Percentiles rank a stretch among this genome's conserved stretches.
Evolutionary conservation across 2,888 invertebrate species (phyloP).

Genomic region (Plagiodera versicolora): DNA sequence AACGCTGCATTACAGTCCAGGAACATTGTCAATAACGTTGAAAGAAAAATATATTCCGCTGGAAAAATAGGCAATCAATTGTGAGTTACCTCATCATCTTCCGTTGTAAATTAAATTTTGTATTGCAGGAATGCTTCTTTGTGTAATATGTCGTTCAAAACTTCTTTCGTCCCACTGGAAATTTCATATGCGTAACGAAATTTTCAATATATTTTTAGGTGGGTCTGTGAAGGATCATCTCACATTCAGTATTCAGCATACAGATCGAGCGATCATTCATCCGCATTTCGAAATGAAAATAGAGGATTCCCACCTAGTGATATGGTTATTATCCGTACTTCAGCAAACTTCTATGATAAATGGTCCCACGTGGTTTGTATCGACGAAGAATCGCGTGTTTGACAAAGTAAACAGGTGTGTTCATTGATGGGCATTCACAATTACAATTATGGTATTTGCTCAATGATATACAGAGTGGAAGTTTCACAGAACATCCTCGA

Average conservation of each 20-base stretch:
- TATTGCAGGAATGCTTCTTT: too few relatives aligned
- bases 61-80: too few relatives aligned
- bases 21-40: too few relatives aligned
- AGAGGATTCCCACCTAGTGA: constrained; percentile 4
- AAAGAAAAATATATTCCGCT: too few relatives aligned
- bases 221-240: background rate
- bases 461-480: background rate
- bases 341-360: constrained; percentile 20
- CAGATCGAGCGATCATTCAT: background rate
- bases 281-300: background rate
- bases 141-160: too few relatives aligned
- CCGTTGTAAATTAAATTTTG: too few relatives aligned
- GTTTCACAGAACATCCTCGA: too few relatives aligned
- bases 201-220: too few relatives aligned
- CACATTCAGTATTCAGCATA: background rate
- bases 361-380: constrained; percentile 22
- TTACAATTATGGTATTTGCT: constrained; percentile 3
- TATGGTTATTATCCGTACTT: constrained; percentile 19
- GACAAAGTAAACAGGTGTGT: constrained; percentile 17
- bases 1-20: too few relatives aligned
- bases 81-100: too few relatives aligned
- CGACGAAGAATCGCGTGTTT: constrained; percentile 22
- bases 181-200: too few relatives aligned
- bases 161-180: too few relatives aligned
- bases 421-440: constrained; percentile 5